A percentile compares a stretch with the other conserved stretches of the same genome.
phyloP scores from a whole-genome alignment of 2,797 vertebrate genomes.

The Sebastes iracundus region DNA sequence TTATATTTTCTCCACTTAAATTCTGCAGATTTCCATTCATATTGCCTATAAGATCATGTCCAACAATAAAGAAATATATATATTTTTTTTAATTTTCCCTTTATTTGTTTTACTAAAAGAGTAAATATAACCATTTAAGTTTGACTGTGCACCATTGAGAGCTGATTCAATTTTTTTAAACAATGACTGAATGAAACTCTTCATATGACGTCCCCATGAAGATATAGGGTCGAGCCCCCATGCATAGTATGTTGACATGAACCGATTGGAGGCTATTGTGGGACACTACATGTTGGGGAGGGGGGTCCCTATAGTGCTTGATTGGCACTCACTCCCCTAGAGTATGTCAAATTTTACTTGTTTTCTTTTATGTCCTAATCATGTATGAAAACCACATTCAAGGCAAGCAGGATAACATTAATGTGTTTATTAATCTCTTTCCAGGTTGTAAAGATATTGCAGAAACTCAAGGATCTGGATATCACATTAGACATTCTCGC shows the following conservation, averaged over 20 bases:
- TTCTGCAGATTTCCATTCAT: not conserved
- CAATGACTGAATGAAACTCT: not conserved
- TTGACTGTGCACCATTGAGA: not conserved
- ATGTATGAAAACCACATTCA: not conserved
- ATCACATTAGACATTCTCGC: constrained; percentile 87
- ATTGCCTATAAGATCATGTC: not conserved
- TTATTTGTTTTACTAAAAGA: not conserved
- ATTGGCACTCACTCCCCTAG: constrained; percentile 64
- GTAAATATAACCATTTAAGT: not conserved
- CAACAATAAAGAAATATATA: no score
- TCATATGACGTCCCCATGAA: not conserved
- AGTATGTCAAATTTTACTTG: constrained; percentile 46
- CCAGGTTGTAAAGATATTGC: constrained; percentile 86
- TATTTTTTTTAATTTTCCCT: no score
- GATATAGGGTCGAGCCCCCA: not conserved
- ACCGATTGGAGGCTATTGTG: constrained; percentile 39
- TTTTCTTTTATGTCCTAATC: not conserved
- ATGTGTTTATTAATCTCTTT: constrained; percentile 40
- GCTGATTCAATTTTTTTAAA: not conserved
- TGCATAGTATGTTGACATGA: constrained; percentile 46
- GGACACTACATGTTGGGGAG: constrained; percentile 22
- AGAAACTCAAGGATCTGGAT: constrained; percentile 85
- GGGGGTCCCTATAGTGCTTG: not conserved
- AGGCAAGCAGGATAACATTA: not conserved
- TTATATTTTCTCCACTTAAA: not conserved